Evolutionary conservation across 2,113 vertebrate species (phyloP).

Genomic region (Dascyllus trimaculatus): DNA sequence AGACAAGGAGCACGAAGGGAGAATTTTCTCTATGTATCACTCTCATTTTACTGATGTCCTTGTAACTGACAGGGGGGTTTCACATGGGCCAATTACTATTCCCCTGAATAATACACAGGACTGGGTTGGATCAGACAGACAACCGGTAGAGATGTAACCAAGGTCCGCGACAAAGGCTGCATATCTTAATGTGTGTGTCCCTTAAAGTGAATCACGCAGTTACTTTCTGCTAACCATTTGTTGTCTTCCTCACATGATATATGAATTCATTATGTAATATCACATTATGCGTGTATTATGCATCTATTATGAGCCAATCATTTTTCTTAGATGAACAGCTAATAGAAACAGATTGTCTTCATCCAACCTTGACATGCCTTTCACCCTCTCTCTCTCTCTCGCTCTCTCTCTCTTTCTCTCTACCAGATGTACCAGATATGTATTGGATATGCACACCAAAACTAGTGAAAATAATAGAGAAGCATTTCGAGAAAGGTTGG

Average conservation of each 20-base stretch:
- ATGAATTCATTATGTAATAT: constrained; percentile 51
- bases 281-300: constrained; percentile 35
- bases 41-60: constrained; percentile 61
- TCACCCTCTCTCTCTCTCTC: constrained; percentile 13
- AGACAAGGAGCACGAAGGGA: constrained; percentile 42
- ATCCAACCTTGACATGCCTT: constrained; percentile 61
- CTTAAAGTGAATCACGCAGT: constrained; percentile 4
- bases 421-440: no score
- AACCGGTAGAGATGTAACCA: constrained; percentile 14
- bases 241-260: constrained; percentile 15
- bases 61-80: constrained; percentile 58
- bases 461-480: not conserved
- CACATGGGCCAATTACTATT: constrained; percentile 47
- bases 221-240: constrained; percentile 22
- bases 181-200: not conserved
- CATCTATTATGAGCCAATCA: constrained; percentile 18
- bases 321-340: constrained; percentile 37
- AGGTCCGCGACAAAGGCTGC: constrained; percentile 11
- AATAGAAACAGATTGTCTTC: constrained; percentile 58
- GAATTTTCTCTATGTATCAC: constrained; percentile 48
- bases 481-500: not conserved
- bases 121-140: constrained; percentile 22
- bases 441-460: no score
- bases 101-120: constrained; percentile 10
- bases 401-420: not conserved